These are phyloP conservation scores for Chymomyza procnemis DNA, from an alignment of 2,888 invertebrate species.

Conservation along the genomic window DNA sequence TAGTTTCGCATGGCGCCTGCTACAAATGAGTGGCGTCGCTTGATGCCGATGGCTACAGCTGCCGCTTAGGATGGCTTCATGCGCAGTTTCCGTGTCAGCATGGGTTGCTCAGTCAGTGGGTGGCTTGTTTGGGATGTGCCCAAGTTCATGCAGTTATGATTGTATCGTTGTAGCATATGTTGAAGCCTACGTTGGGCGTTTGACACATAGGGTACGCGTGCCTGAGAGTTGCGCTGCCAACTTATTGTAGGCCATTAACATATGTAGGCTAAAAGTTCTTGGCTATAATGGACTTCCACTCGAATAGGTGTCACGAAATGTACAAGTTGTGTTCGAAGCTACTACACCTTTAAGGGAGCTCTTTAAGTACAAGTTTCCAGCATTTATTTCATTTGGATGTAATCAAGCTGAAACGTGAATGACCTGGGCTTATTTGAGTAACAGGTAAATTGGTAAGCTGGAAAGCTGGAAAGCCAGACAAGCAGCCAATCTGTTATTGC, in stretches of 20 bases:
- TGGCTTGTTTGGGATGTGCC: slow-evolving; percentile 38
- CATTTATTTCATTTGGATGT: neutral
- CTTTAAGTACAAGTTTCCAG: no score
- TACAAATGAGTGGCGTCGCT: slow-evolving; percentile 43
- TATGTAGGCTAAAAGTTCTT: neutral
- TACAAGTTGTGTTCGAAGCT: no score
- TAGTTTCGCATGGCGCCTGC: slow-evolving; percentile 49
- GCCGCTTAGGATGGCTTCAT: neutral
- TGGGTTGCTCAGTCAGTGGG: neutral
- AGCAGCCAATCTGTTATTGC: neutral
- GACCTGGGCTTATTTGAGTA: neutral
- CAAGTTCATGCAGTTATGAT: slow-evolving; percentile 62
- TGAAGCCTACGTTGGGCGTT: no score
- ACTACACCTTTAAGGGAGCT: no score
- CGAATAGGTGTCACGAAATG: neutral
- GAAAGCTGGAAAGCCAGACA: neutral
- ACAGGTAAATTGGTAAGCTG: neutral
- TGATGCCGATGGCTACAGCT: neutral
- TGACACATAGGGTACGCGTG: slow-evolving; percentile 5
- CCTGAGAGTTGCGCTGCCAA: slow-evolving; percentile 10
- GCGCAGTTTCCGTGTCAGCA: neutral
- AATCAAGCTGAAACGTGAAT: neutral
- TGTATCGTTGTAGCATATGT: slow-evolving; percentile 36
- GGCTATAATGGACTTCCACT: neutral
- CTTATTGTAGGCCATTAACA: slow-evolving; percentile 17